Evolutionary conservation across 1,140 invertebrate genomes (phyloP).

Genomic region (Pseudomyrmex dendroicus): DNA sequence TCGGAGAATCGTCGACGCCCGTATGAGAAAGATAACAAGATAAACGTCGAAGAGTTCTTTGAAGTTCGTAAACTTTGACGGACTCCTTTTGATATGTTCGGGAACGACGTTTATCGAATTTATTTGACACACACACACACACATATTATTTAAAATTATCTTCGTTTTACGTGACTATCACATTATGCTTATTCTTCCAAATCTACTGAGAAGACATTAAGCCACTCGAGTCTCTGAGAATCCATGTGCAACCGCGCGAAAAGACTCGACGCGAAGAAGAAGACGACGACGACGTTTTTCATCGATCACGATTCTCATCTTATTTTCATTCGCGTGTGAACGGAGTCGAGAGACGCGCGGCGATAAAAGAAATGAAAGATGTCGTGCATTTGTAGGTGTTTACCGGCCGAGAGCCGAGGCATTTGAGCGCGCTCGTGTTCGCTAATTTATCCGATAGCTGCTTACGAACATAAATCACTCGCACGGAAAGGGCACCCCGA

Average conservation of each 20-base stretch:
- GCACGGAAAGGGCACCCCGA: constrained; percentile 62
- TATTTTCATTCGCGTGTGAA: constrained; percentile 45
- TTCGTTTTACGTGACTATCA: neutral
- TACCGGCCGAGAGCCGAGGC: constrained; percentile 39
- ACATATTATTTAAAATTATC: neutral
- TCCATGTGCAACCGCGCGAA: constrained; percentile 27
- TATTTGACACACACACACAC: neutral
- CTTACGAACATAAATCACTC: constrained; percentile 65
- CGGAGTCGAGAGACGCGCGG: constrained; percentile 32
- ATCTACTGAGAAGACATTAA: constrained; percentile 32
- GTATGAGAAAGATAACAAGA: neutral
- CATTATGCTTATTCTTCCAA: constrained; percentile 25
- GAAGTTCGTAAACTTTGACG: neutral
- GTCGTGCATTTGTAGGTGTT: constrained; percentile 53
- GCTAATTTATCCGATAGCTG: constrained; percentile 71
- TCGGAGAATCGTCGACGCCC: neutral
- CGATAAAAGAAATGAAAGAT: constrained; percentile 59
- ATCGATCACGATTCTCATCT: constrained; percentile 46
- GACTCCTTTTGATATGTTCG: neutral
- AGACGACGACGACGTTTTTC: neutral
- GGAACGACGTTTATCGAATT: neutral
- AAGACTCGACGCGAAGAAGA: constrained; percentile 18
- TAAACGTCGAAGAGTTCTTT: neutral
- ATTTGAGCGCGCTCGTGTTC: constrained; percentile 54
- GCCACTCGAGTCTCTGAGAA: neutral